Conservation (phyloP, 2,797 vertebrate species). For the Anomalospiza imberbis region DNA sequence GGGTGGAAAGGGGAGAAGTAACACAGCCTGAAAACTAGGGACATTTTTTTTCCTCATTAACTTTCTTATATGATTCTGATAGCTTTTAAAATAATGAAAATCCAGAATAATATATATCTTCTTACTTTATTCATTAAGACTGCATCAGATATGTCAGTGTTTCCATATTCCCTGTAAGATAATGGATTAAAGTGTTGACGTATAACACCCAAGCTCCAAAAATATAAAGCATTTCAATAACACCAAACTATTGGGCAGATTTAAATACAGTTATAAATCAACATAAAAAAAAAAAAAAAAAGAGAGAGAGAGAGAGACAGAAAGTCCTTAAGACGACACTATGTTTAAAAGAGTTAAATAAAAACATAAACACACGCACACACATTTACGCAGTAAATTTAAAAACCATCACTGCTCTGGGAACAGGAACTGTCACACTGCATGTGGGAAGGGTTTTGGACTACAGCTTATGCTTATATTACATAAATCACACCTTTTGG, state of each 20-base stretch:
- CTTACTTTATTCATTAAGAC: neutral
- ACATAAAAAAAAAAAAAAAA: rapidly evolving
- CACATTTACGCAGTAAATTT: conserved; percentile 25
- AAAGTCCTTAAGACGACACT: neutral
- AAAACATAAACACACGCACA: conserved; percentile 5
- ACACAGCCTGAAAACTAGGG: neutral
- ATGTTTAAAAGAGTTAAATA: conserved; percentile 37
- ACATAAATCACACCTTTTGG: conserved; percentile 62
- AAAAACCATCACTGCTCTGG: conserved; percentile 22
- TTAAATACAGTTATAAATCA: neutral
- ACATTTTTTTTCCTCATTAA: neutral
- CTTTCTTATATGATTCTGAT: neutral
- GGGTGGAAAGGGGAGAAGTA: neutral
- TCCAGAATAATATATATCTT: neutral
- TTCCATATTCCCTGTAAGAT: neutral
- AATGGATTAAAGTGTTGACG: neutral
- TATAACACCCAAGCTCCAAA: neutral
- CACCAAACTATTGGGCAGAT: neutral
- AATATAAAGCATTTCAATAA: neutral
- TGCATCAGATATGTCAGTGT: neutral
- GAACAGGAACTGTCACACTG: neutral
- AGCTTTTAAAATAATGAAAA: neutral
- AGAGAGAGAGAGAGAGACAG: neutral
- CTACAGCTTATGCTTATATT: conserved; percentile 30
- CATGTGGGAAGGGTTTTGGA: conserved; percentile 27